phyloP scores from a whole-genome alignment of 2,797 vertebrate species.

The Sparidentex hasta region DNA sequence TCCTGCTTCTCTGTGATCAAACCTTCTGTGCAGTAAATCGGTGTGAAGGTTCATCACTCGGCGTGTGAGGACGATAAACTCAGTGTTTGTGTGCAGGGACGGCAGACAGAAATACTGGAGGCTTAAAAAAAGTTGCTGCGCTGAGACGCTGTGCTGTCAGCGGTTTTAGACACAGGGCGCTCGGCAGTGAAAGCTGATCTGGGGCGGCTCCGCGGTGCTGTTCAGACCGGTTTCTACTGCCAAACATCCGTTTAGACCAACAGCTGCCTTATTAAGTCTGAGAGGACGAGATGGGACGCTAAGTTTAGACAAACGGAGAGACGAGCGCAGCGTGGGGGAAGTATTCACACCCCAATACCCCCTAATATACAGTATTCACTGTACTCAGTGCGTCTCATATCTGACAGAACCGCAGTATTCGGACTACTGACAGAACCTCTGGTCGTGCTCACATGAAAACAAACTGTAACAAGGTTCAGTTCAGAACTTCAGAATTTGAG shows the following conservation, averaged over 20 bases:
- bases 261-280: constrained; percentile 75
- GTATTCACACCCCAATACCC: too few species aligned
- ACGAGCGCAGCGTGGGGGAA: background rate
- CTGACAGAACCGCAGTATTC: too few species aligned
- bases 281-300: constrained; percentile 40
- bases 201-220: constrained; percentile 36
- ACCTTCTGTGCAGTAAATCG: too few species aligned
- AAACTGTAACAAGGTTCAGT: too few species aligned
- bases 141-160: constrained; percentile 26
- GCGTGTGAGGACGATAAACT: background rate
- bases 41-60: too few species aligned
- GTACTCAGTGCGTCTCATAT: too few species aligned
- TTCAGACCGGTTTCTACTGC: constrained; percentile 73
- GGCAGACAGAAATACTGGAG: constrained; percentile 39
- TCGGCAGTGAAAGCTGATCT: constrained; percentile 52
- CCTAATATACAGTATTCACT: too few species aligned
- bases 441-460: too few species aligned
- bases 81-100: background rate
- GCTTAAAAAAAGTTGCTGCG: constrained; percentile 15
- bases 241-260: constrained; percentile 44
- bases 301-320: constrained; percentile 62
- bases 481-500: too few species aligned
- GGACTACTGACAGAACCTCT: too few species aligned
- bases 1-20: too few species aligned
- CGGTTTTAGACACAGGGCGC: constrained; percentile 21